Base-by-base conservation (phyloP, 1,140 invertebrate species). In the Asbolus verrucosus region DNA sequence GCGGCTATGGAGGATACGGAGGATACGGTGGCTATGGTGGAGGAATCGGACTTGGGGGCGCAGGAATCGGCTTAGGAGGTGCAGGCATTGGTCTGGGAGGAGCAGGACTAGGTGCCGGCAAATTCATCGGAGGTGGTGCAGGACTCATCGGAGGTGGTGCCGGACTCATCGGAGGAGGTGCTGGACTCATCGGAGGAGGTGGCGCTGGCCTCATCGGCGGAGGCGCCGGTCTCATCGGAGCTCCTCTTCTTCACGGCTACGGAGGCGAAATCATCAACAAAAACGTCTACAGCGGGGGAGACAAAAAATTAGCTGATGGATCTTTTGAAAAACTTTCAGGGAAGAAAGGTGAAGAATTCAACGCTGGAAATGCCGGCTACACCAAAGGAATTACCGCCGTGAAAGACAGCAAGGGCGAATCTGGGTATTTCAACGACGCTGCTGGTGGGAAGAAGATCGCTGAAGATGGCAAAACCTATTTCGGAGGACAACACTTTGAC, bases 391-490 rank as follows among this genome's bases (percentile, higher is more conserved):
- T 83, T 30, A 81, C 81, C 5, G 83, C 80, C 4, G 79, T 82
- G n/a, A 84, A 84, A 68, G 83, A 82, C 65, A 80, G 81, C 61
- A 85, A 87, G 71, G 85, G 83, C 21, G 84, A 86, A 70, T 81
- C 84, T 1, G 86, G 85, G 9, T 85, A 83, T 66, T 87, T 85
- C 70, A 85, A 83, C 73, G 83, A 85, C 50, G 82, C 84, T 70
- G 81, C 83, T 70, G 86, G 84, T 0, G 85, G 82, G 62, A 86
- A 86, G 67, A 87, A 87, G 78, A 78, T 83, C 2, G 80, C 81
- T 1, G 85, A 84, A 43, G 85, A 88, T 77, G 85, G 84, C 63
- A 86, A 87, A 75, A 79, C 79, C 39, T 87, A 87, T 70, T 77
- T 84, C 72, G 87, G 86, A 43, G 84, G 80, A 21, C 82, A 85